A percentile compares a stretch with the other conserved stretches of the same genome.
phyloP scores from a whole-genome alignment of 2,797 vertebrate species.

The Artibeus jamaicensis region DNA sequence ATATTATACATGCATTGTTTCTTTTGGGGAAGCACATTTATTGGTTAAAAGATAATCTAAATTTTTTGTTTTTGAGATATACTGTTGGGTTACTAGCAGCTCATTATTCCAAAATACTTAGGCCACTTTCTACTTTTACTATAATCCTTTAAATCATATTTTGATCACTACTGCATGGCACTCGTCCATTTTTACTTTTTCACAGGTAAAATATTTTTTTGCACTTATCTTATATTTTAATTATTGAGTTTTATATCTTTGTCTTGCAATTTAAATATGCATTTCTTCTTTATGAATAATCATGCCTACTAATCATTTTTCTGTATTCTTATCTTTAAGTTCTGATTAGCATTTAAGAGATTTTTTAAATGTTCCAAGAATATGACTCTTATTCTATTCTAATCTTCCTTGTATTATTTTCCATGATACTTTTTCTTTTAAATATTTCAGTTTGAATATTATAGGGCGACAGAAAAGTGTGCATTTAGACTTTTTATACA shows the following conservation, averaged over 20 bases:
- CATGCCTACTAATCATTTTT: not conserved
- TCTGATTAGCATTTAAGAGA: not conserved
- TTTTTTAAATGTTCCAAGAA: not conserved
- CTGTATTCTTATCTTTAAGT: not conserved
- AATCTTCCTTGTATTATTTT: not conserved
- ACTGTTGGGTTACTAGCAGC: not conserved
- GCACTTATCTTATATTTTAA: not conserved
- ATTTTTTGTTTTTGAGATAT: not conserved
- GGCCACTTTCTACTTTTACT: not conserved
- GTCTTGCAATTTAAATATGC: not conserved
- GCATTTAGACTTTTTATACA: not conserved
- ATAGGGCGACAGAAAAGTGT: not conserved
- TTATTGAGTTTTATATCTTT: not conserved
- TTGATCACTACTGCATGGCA: not conserved
- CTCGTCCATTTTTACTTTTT: not conserved
- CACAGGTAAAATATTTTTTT: not conserved
- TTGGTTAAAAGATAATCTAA: not conserved
- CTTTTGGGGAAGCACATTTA: not conserved
- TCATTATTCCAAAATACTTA: not conserved
- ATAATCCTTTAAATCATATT: not conserved
- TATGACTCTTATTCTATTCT: not conserved
- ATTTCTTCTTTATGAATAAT: not conserved
- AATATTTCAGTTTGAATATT: not conserved
- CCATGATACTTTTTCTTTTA: not conserved
- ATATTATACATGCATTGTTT: not conserved